Conservation (phyloP, 2,797 vertebrate genomes). For the Limnodromus scolopaceus region DNA sequence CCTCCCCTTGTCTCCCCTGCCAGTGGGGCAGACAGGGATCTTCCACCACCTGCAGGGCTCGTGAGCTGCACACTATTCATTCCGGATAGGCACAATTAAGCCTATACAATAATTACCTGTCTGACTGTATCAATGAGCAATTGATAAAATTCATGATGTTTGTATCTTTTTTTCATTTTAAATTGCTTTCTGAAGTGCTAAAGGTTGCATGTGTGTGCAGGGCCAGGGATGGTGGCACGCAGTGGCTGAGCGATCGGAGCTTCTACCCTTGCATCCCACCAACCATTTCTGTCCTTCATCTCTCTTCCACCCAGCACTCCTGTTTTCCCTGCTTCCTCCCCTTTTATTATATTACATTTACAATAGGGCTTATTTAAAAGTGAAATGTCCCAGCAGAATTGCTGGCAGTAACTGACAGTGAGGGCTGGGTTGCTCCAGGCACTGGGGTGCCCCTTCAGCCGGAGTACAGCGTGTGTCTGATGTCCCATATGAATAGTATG, state of each 20-base stretch:
- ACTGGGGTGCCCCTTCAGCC: background rate
- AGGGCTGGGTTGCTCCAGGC: background rate
- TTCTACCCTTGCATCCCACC: fast-evolving
- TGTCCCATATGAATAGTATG: background rate
- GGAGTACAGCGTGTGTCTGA: background rate
- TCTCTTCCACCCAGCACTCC: background rate
- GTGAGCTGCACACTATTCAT: background rate
- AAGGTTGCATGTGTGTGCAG: background rate
- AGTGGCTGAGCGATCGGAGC: fast-evolving
- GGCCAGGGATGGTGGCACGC: background rate
- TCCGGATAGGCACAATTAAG: background rate
- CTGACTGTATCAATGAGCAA: background rate
- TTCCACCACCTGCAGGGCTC: background rate
- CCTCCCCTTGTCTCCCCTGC: background rate
- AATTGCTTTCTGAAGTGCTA: background rate
- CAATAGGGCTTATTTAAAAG: background rate
- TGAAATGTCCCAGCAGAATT: background rate
- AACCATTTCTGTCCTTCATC: fast-evolving
- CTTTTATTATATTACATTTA: background rate
- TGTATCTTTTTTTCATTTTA: background rate
- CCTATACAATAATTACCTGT: background rate
- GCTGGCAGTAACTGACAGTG: fast-evolving
- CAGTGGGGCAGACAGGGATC: background rate
- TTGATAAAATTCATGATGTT: background rate
- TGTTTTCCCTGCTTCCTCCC: background rate